Conservation (phyloP, 2,888 invertebrate genomes). For the Pandemis corylana region DNA sequence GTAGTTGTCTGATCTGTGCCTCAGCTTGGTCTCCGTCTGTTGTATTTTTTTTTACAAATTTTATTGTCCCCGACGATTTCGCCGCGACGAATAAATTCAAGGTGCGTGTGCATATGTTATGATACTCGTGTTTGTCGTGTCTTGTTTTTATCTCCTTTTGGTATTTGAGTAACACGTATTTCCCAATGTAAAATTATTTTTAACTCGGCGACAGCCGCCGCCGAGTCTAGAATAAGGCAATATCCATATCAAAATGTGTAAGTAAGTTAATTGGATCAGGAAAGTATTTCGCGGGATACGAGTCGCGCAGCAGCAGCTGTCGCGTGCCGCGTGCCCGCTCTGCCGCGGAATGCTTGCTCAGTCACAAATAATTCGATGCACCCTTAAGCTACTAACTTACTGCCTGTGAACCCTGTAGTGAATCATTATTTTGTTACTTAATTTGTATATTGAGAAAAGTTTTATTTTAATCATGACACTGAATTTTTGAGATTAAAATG, state of each 20-base stretch:
- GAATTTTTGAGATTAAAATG: too few relatives aligned
- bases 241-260: conserved; percentile 19
- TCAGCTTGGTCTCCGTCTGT: not conserved
- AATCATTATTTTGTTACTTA: too few relatives aligned
- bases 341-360: not conserved
- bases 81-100: not conserved
- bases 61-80: not conserved
- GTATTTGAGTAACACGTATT: conserved; percentile 23
- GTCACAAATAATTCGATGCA: not conserved
- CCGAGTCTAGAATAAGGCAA: conserved; percentile 1
- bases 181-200: conserved; percentile 5
- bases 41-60: conserved; percentile 3
- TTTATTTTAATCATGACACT: too few relatives aligned
- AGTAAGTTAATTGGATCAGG: not conserved
- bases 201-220: not conserved
- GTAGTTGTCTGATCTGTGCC: not conserved
- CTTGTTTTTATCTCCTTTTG: conserved; percentile 13
- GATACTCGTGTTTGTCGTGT: conserved; percentile 7
- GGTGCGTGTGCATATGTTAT: not conserved
- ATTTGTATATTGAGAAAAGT: too few relatives aligned
- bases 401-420: too few relatives aligned
- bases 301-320: not conserved
- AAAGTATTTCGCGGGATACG: not conserved
- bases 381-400: not conserved
- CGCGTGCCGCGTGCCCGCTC: not conserved